Evolutionary conservation across 1,140 invertebrate species (phyloP).

Genomic region (Sesamia nonagrioides): DNA sequence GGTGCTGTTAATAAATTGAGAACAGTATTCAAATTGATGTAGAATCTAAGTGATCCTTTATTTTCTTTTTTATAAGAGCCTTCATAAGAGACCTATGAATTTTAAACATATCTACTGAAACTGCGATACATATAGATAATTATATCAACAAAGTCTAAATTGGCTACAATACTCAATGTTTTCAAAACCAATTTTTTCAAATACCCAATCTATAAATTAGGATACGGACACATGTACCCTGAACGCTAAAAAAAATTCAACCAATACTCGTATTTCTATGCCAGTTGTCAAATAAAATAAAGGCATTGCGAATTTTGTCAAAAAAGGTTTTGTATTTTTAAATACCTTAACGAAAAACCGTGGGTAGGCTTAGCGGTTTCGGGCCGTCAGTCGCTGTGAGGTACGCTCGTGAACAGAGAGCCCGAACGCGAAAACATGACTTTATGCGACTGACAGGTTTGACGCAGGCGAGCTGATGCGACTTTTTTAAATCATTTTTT

Average conservation of each 20-base stretch:
- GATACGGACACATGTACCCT: background rate
- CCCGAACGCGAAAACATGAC: constrained; percentile 31
- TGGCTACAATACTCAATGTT: background rate
- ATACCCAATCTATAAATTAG: background rate
- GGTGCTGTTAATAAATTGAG: no score
- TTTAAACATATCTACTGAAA: no score
- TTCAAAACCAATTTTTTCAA: background rate
- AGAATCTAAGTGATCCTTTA: no score
- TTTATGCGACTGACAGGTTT: constrained; percentile 48
- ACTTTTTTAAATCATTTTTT: constrained; percentile 44
- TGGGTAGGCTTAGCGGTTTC: constrained; percentile 1
- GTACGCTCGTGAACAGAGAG: background rate
- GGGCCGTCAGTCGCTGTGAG: background rate
- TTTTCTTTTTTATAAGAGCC: no score
- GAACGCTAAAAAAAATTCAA: background rate
- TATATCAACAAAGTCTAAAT: no score
- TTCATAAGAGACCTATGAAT: no score
- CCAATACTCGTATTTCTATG: constrained; percentile 3
- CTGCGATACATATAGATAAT: no score
- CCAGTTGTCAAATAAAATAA: constrained; percentile 17
- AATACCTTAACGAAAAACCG: constrained; percentile 27
- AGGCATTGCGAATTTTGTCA: background rate
- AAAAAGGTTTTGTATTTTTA: constrained; percentile 31
- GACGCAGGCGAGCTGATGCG: constrained; percentile 31
- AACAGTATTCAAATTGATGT: no score